Evolutionary conservation across 2,888 invertebrate genomes (phyloP).

Genomic region (Cryptus viduatorius): DNA sequence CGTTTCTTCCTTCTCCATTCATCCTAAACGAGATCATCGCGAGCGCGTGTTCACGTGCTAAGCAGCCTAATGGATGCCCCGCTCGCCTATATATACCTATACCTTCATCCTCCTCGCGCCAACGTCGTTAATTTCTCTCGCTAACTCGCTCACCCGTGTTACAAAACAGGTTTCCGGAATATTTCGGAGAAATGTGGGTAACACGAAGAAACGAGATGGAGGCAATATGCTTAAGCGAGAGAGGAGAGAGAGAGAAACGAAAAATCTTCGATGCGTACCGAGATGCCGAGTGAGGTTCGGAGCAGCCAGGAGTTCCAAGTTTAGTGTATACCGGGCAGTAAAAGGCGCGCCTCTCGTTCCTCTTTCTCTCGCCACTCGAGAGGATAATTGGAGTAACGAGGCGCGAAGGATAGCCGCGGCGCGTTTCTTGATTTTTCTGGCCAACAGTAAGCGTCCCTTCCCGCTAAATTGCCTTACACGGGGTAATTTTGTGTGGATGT

Average conservation of each 20-base stretch:
- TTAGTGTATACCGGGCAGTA: slow-evolving; percentile 60
- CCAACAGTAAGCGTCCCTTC: slow-evolving; percentile 23
- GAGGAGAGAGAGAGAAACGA: slow-evolving; percentile 35
- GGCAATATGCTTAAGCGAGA: not conserved
- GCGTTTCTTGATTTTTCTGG: slow-evolving; percentile 56
- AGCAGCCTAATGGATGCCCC: slow-evolving; percentile 80
- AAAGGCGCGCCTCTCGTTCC: slow-evolving; percentile 36
- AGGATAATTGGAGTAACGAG: slow-evolving; percentile 67
- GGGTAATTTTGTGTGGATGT: slow-evolving; percentile 47
- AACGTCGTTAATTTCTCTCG: slow-evolving; percentile 22
- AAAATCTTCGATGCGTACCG: slow-evolving; percentile 44
- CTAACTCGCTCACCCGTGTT: slow-evolving; percentile 26
- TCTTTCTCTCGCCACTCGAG: slow-evolving; percentile 30
- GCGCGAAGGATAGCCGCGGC: slow-evolving; percentile 54
- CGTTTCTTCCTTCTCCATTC: slow-evolving; percentile 43
- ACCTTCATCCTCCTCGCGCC: slow-evolving; percentile 25
- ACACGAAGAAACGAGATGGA: slow-evolving; percentile 41
- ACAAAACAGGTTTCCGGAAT: slow-evolving; percentile 67
- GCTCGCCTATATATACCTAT: slow-evolving; percentile 33
- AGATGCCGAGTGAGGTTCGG: slow-evolving; percentile 34
- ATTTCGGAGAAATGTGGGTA: slow-evolving; percentile 58
- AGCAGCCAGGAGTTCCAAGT: slow-evolving; percentile 34
- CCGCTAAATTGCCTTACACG: slow-evolving; percentile 54
- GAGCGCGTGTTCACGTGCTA: slow-evolving; percentile 80
- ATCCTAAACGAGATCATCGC: slow-evolving; percentile 79